Evolutionary conservation across 2,888 invertebrate genomes (phyloP), one percentile per base, ranked within the genome.

Genomic region (Leptothorax acervorum): DNA sequence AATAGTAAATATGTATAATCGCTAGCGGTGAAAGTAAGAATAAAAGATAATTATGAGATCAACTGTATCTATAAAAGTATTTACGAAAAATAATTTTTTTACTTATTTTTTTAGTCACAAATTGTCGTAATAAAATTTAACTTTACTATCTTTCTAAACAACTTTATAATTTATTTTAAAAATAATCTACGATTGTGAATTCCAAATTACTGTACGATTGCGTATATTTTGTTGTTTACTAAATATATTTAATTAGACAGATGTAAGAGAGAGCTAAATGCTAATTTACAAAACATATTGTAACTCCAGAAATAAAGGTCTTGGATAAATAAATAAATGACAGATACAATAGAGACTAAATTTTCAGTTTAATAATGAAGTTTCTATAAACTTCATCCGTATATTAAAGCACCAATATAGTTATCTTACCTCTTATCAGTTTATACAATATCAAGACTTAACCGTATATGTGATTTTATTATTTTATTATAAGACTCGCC

Each of bases 381-480:
- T 83, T 82, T 73, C 60, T 78, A 79, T 53, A 78, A 78, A 79
- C 78, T 78, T 68, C 68, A 51, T 55, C 8, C 31, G 42, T 74
- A 35, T 76, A 74, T 87, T 83, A 85, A 87, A 87, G 86, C 87
- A 87, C 85, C 85, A 83, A 65, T 82, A 82, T 83, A 85, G 70
- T 82, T 83, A 51, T 85, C 78, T 85, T 87, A 82, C 78, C 76
- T 87, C 82, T 68, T 70, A 76, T 78, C 35, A 73, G 70, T 83
- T 83, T 85, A 87, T 87, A 83, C 83, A 85, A 85, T 82, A 68
- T 87, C 76, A 78, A 87, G 82, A 83, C 81, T 87, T 81, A 85
- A 85, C 60, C 65, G 48, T 65, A 73, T 73, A 63, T 85, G 78
- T 87, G 73, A 85, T 79, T 75, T 82, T 73, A 71, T 83, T 70